phyloP scores from a whole-genome alignment of 2,888 invertebrate species.

The Orthosia gracilis region DNA sequence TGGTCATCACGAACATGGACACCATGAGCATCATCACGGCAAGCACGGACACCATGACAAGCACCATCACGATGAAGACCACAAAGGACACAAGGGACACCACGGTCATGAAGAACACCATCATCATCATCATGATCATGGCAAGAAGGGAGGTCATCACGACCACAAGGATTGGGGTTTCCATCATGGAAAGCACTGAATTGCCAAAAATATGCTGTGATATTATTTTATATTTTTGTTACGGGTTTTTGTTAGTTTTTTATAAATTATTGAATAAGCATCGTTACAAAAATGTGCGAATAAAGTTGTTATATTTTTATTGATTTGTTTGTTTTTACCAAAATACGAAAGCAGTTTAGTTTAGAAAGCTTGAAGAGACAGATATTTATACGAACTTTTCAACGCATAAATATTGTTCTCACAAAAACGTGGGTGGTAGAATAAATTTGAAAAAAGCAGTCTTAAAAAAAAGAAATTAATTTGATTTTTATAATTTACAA shows the following conservation, averaged over 20 bases:
- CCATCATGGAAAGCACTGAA: constrained; percentile 88
- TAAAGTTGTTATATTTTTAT: constrained; percentile 50
- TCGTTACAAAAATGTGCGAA: constrained; percentile 62
- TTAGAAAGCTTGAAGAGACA: not conserved
- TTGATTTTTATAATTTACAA: too few relatives aligned
- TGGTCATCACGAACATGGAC: constrained; percentile 85
- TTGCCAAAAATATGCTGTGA: constrained; percentile 81
- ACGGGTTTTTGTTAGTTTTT: constrained; percentile 77
- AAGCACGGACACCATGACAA: constrained; percentile 88
- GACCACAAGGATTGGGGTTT: constrained; percentile 88
- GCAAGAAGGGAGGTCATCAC: constrained; percentile 88
- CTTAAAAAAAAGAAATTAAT: too few relatives aligned
- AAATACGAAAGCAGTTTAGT: not conserved
- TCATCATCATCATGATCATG: constrained; percentile 87
- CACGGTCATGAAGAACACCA: constrained; percentile 89
- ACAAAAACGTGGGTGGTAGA: too few relatives aligned
- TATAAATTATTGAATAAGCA: constrained; percentile 70
- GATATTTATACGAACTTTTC: too few relatives aligned
- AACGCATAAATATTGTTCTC: too few relatives aligned
- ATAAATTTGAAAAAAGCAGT: too few relatives aligned
- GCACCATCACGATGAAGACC: constrained; percentile 86
- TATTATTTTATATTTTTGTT: constrained; percentile 74
- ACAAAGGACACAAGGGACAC: constrained; percentile 88
- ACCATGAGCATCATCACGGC: constrained; percentile 87
- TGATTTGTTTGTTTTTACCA: constrained; percentile 14